Evolutionary conservation across 1,140 invertebrate genomes (phyloP).

Genomic region (Trinorchestia longiramus): DNA sequence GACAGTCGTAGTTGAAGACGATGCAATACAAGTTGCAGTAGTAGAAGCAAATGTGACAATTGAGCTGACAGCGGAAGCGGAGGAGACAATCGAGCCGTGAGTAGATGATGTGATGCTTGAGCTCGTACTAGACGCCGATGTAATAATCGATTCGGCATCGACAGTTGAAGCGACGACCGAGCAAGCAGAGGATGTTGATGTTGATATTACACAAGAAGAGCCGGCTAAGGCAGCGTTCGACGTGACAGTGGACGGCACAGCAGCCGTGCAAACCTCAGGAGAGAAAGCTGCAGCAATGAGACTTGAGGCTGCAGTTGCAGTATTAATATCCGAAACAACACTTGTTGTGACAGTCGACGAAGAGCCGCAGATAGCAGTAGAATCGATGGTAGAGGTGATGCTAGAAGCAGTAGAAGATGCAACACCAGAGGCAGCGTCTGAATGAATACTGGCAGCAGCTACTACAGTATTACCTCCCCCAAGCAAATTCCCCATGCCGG

Average conservation of each 20-base stretch:
- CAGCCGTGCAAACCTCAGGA: not conserved
- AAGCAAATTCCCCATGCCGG: constrained; percentile 40
- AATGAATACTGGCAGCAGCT: not conserved
- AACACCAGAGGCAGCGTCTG: constrained; percentile 1
- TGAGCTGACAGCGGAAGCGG: not conserved
- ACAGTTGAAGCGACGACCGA: not conserved
- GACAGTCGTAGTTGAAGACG: not conserved
- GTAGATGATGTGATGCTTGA: not conserved
- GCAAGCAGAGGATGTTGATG: not conserved
- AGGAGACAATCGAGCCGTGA: not conserved
- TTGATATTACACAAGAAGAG: not conserved
- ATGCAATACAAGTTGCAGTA: not conserved
- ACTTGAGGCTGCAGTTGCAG: not conserved
- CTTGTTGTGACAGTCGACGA: not conserved
- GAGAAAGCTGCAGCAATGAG: not conserved
- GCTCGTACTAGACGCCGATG: not conserved
- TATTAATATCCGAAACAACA: not conserved
- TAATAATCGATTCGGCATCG: not conserved
- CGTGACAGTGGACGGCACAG: not conserved
- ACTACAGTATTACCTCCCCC: constrained; percentile 29
- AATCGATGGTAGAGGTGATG: not conserved
- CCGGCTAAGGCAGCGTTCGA: not conserved
- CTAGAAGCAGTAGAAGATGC: not conserved
- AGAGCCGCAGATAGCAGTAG: not conserved
- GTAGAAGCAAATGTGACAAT: not conserved